These are phyloP conservation scores for Lycia hirtaria DNA, from an alignment of 2,888 invertebrate species.

Conservation along the genomic window DNA sequence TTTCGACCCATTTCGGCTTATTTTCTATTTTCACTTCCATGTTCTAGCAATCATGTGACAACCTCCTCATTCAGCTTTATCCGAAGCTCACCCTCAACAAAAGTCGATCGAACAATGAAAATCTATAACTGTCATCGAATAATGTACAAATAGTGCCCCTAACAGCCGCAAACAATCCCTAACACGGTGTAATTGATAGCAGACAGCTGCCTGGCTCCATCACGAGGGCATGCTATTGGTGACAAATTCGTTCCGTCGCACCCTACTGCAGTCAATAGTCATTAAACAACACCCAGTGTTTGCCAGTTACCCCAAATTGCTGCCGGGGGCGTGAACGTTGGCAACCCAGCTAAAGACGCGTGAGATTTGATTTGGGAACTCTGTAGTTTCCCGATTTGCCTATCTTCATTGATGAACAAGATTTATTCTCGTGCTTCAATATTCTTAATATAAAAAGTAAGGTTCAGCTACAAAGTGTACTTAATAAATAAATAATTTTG, in stretches of 20 bases:
- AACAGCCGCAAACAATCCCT: conserved; percentile 79
- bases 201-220: conserved; percentile 67
- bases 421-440: too few relatives aligned
- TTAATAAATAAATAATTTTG: too few relatives aligned
- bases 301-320: conserved; percentile 60
- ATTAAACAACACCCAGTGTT: conserved; percentile 55
- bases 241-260: conserved; percentile 74
- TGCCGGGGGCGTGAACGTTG: conserved; percentile 64
- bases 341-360: conserved; percentile 52
- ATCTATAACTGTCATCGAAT: conserved; percentile 77
- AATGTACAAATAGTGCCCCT: conserved; percentile 76
- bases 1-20: not conserved
- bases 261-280: conserved; percentile 50
- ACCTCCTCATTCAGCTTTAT: conserved; percentile 4
- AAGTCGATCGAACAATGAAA: conserved; percentile 54
- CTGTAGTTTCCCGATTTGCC: too few relatives aligned
- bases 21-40: not conserved
- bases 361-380: conserved; percentile 52
- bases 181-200: conserved; percentile 75
- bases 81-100: conserved; percentile 41
- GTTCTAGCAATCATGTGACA: too few relatives aligned
- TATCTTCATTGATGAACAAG: too few relatives aligned
- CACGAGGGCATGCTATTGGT: conserved; percentile 67
- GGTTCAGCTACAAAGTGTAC: too few relatives aligned
- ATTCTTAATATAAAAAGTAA: too few relatives aligned